These are phyloP conservation scores for Sepioteuthis lessoniana DNA, from an alignment of 2,888 invertebrate genomes.

Conservation along the genomic window DNA sequence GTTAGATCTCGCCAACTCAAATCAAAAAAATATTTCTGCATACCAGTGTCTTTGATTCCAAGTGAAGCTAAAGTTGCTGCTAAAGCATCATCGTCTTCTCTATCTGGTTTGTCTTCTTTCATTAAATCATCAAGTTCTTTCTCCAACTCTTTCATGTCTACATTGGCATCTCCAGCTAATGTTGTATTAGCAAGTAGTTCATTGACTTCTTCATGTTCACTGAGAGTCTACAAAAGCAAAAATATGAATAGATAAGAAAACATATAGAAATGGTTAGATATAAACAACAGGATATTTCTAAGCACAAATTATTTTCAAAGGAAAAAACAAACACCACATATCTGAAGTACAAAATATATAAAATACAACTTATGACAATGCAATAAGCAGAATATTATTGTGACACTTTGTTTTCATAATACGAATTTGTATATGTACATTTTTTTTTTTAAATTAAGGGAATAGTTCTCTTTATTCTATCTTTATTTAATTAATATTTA, in stretches of 20 bases:
- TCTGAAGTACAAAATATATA: too few relatives aligned
- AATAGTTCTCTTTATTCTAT: not conserved
- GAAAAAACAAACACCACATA: too few relatives aligned
- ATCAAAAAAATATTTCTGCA: not conserved
- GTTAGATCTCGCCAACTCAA: not conserved
- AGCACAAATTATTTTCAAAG: too few relatives aligned
- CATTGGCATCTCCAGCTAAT: not conserved
- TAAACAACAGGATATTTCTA: not conserved
- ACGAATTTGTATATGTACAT: not conserved
- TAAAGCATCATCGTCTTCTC: not conserved
- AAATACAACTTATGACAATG: not conserved
- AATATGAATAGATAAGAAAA: not conserved
- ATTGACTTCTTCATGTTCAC: conserved; percentile 45
- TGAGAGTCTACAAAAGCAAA: not conserved
- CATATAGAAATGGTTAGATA: not conserved
- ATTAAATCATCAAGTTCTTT: conserved; percentile 24
- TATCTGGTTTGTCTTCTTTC: not conserved
- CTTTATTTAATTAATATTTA: too few relatives aligned
- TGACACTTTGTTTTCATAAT: not conserved
- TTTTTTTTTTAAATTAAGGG: not conserved
- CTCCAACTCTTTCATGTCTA: conserved; percentile 35
- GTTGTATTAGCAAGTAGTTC: conserved; percentile 37
- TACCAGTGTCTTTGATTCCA: conserved; percentile 4
- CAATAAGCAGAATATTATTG: too few relatives aligned
- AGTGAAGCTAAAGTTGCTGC: not conserved